phyloP scores from a whole-genome alignment of 2,113 vertebrate species.

The Leptosomus discolor region DNA sequence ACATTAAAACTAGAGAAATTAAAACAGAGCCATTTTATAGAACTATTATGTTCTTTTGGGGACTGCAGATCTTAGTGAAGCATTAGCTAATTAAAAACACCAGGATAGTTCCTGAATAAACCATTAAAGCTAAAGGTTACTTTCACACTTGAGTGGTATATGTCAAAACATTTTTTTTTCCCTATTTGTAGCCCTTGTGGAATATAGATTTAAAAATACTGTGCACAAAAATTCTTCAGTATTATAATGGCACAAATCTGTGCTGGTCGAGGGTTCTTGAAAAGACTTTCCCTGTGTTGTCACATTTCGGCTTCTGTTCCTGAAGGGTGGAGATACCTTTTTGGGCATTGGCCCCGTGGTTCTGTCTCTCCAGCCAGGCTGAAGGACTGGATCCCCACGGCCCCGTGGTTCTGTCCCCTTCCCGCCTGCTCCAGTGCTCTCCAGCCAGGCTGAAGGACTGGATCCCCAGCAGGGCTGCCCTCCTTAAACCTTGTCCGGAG shows the following conservation, averaged over 20 bases:
- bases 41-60: conserved; percentile 55
- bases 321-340: not conserved
- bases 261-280: not conserved
- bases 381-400: not conserved
- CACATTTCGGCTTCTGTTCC: not conserved
- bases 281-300: not conserved
- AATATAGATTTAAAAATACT: not conserved
- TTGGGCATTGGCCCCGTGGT: accelerated
- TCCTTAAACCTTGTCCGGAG: not conserved
- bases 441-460: no score
- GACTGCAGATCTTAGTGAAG: conserved; percentile 50
- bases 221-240: not conserved
- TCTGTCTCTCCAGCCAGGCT: not conserved
- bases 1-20: conserved; percentile 67
- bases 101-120: conserved; percentile 61
- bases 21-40: conserved; percentile 56
- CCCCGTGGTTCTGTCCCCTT: no score
- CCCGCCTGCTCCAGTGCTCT: no score
- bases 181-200: not conserved
- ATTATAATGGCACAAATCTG: not conserved
- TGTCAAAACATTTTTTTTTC: conserved; percentile 52
- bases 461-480: not conserved
- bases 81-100: conserved; percentile 72
- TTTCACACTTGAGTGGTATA: conserved; percentile 70
- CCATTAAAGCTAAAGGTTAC: conserved; percentile 69